Base-by-base conservation (phyloP, 2,888 invertebrate species). In the Plebejus argus region DNA sequence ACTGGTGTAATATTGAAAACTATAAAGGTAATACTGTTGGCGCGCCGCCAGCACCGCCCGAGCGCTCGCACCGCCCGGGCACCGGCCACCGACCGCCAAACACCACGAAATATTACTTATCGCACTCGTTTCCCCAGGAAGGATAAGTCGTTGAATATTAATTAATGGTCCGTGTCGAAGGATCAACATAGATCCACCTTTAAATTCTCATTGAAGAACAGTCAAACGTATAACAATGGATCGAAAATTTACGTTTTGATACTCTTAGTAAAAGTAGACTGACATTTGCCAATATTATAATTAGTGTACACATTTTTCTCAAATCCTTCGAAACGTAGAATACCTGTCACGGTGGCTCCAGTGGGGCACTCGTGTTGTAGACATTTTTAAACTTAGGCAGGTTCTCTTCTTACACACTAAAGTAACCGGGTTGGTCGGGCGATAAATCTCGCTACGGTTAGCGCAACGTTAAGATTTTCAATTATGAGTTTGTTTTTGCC, bases 401-500 rank as follows among this genome's bases (percentile, higher is more conserved):
- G 66, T 5, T 15, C 12, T 33, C 1, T 66, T 15, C 66, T 66
- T 28, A 15, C 66, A 66, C 33, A 66, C 28, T 28, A 18, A 66
- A 28, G 10, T 23, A 23, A 33, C 23, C 12, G 23, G 28, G 12
- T 5, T 23, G 28, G 66, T 33, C 66, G 66, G 15, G 28, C 33
- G 28, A 66, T 66, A 33, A 66, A 66, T 66, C 66, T 28, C 66
- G 28, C 66, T 28, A 6, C 66, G 15, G 66, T 66, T 66, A 66
- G 28, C 33, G 28, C 15, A 66, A 66, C 66, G 66, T 66, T 66
- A 66, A 66, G 66, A 66, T 66, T 71, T 71, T 39, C 71, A 39
- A 71, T 71, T 35, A 71, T 39, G 71, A 71, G 35, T n/a, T 39
- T 71, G 71, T 71, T 71, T 71, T 71, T 71, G 71, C 71, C 71